Base-by-base conservation (phyloP, 2,797 vertebrate species). In the Mormyrops attenuatus region DNA sequence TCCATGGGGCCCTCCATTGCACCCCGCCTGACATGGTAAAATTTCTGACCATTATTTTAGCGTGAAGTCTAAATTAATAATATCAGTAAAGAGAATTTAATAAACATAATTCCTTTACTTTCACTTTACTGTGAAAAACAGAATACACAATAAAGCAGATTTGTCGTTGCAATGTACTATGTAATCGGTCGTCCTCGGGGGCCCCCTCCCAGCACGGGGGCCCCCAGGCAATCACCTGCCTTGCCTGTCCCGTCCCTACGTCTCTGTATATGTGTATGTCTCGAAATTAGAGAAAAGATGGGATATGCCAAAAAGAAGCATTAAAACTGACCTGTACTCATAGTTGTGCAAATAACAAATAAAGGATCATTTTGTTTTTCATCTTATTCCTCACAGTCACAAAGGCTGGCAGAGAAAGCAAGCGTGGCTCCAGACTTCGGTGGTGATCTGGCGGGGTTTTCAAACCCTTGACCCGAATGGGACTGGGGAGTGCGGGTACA, bases 401-500 rank as follows among this genome's bases (percentile, higher is more conserved):
- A 38, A 38, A 73, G 77, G 6, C 77, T n/a, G 77, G 9, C 0
- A 41, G 41, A n/a, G 77, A 9, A 6, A 6, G 5, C 2, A 11
- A 69, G 50, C 3, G 30, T 3, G 1, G 63, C 63, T 9, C 1
- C 91, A 92, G 92, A 93, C 94, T 93, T 93, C 91, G 53, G 92
- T 90, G 88, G 55, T 77, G 26, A 92, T 91, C 93, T 91, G 80
- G 90, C 92, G 88, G 41, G 34, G 80, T 66, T 90, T 93, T 93
- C 89, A 93, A 91, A 94, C 95, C 95, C 94, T 95, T 95, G 95
- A 95, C 95, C 95, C 96, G 92, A 94, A 92, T 93, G 88, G 91
- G 63, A 91, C 69, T 26, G 93, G 88, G n/a, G 57, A 91, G 94
- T 92, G 93, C 92, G 94, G 94, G 95, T 95, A 94, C 95, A 95